A percentile compares a stretch with the other conserved stretches of the same genome.
Conservation (phyloP, 1,140 invertebrate species). For the Euura saliciscinereae region DNA sequence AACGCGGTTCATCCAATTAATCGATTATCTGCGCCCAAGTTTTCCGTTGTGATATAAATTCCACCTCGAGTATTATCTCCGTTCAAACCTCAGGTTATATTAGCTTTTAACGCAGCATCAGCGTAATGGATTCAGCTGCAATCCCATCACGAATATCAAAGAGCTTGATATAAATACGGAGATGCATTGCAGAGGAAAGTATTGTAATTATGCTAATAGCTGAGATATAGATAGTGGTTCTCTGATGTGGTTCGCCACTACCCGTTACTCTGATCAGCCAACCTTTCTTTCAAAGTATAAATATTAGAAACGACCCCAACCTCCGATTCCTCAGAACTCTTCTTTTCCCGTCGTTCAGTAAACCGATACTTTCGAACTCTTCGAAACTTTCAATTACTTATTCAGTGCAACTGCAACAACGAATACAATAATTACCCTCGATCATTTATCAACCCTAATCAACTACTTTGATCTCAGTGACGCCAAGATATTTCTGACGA, state of each 20-base stretch:
- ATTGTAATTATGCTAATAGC: constrained; percentile 63
- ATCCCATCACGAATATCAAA: constrained; percentile 52
- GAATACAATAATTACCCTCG: too few relatives aligned
- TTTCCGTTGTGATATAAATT: too few relatives aligned
- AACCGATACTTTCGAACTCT: neutral
- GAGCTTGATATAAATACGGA: constrained; percentile 56
- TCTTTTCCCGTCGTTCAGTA: neutral
- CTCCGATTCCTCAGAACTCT: neutral
- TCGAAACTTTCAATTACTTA: constrained; percentile 5
- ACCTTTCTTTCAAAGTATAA: constrained; percentile 52
- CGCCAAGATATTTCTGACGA: too few relatives aligned
- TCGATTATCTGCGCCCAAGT: too few relatives aligned
- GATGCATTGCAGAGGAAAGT: constrained; percentile 53
- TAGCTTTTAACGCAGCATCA: constrained; percentile 40
- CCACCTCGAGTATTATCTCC: too few relatives aligned
- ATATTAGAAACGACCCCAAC: constrained; percentile 36
- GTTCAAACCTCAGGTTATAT: constrained; percentile 7
- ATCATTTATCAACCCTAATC: too few relatives aligned
- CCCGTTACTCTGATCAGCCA: constrained; percentile 55
- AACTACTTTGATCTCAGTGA: too few relatives aligned
- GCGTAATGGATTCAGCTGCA: constrained; percentile 54
- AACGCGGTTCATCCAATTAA: neutral
- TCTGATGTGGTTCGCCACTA: constrained; percentile 54
- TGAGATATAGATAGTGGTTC: constrained; percentile 31
- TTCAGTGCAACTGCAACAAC: too few relatives aligned